Percentiles rank a stretch among this genome's conserved stretches.
phyloP scores from a whole-genome alignment of 2,797 vertebrate genomes.

The Karalla daura region DNA sequence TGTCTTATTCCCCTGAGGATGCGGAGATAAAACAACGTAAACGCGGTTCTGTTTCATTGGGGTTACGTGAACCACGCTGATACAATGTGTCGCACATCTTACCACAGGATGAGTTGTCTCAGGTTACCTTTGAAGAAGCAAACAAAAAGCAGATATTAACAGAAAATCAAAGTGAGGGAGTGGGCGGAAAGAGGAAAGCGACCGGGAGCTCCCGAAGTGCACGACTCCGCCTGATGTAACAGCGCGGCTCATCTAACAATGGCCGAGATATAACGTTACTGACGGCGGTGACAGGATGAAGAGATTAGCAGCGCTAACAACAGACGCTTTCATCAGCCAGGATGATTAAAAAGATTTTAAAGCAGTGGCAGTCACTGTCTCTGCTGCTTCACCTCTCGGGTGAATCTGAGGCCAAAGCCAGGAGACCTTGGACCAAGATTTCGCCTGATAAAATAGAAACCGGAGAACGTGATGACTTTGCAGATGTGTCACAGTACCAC shows the following conservation, averaged over 20 bases:
- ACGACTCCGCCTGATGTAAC: slow-evolving; percentile 65
- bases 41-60: not conserved
- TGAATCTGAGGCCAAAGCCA: slow-evolving; percentile 42
- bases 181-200: slow-evolving; percentile 65
- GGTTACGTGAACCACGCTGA: not conserved
- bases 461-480: not conserved
- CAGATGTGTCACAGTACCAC: too few relatives aligned
- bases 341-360: slow-evolving; percentile 76
- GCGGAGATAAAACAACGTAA: slow-evolving; percentile 9
- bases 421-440: not conserved
- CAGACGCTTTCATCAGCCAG: slow-evolving; percentile 69
- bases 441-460: not conserved
- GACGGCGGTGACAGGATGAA: slow-evolving; percentile 77
- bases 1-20: slow-evolving; percentile 87
- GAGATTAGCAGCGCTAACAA: slow-evolving; percentile 74
- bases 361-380: slow-evolving; percentile 67
- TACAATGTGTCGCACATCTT: slow-evolving; percentile 53
- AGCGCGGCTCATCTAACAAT: slow-evolving; percentile 77
- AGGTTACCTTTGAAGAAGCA: slow-evolving; percentile 85
- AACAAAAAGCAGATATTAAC: slow-evolving; percentile 47
- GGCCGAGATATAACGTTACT: slow-evolving; percentile 80
- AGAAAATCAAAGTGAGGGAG: slow-evolving; percentile 72
- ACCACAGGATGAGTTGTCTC: slow-evolving; percentile 90
- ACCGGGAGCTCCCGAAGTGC: slow-evolving; percentile 40
- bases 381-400: slow-evolving; percentile 23